phyloP scores from a whole-genome alignment of 2,113 vertebrate species.

The Pterocles burchelli region DNA sequence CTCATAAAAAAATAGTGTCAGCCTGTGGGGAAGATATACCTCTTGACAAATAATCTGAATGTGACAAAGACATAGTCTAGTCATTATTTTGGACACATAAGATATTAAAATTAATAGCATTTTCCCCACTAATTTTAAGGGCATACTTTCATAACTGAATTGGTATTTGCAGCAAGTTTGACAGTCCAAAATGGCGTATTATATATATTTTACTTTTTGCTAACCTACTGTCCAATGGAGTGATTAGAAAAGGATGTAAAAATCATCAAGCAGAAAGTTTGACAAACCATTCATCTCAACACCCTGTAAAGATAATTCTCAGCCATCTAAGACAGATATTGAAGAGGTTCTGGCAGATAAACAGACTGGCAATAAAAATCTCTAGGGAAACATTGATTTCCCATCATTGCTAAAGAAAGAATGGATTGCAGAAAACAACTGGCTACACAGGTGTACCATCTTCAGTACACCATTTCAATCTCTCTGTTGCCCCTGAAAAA shows the following conservation, averaged over 20 bases:
- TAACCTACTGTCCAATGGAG: not conserved
- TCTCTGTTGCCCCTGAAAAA: not conserved
- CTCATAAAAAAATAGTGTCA: not conserved
- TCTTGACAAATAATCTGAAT: not conserved
- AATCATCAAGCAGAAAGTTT: conserved; percentile 5
- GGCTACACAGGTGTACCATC: not conserved
- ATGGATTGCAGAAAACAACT: conserved; percentile 10
- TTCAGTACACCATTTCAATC: not conserved
- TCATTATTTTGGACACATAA: not conserved
- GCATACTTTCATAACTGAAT: not conserved
- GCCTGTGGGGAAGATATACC: not conserved
- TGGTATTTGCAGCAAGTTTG: not conserved
- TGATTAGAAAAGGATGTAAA: conserved; percentile 17
- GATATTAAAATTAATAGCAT: not conserved
- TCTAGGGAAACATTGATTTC: conserved; percentile 46
- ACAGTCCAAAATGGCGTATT: not conserved
- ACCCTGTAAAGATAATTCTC: conserved; percentile 29
- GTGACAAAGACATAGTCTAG: not conserved
- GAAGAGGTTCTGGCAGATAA: conserved; percentile 58
- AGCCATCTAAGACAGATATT: conserved; percentile 14
- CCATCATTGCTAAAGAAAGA: conserved; percentile 50
- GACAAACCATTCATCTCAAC: conserved; percentile 43
- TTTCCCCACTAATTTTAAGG: not conserved
- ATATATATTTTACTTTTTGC: not conserved
- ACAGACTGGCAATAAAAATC: conserved; percentile 48